These are phyloP conservation scores for Neoscelio sp. DNA, from an alignment of 2,888 invertebrate species.

Conservation along the genomic window DNA sequence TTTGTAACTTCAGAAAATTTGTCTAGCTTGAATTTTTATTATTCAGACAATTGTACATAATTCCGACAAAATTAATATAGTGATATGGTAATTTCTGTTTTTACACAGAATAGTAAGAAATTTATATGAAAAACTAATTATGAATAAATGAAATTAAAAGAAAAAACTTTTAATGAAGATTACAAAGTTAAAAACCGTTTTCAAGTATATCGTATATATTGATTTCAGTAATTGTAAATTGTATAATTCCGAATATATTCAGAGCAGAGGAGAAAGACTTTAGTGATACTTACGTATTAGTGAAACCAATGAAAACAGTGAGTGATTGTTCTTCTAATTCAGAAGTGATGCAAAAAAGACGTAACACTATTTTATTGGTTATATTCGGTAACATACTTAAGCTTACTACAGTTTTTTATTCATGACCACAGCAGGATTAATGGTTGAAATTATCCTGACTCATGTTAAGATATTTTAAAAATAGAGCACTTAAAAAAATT, in stretches of 20 bases:
- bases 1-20: too few species aligned
- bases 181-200: too few species aligned
- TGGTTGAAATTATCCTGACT: conserved; percentile 1
- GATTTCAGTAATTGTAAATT: too few species aligned
- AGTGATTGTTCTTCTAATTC: conserved; percentile 36
- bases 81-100: too few species aligned
- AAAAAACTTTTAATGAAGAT: not conserved
- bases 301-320: conserved; percentile 27
- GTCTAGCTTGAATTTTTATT: too few species aligned
- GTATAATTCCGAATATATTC: too few species aligned
- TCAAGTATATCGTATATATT: too few species aligned
- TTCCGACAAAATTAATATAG: too few species aligned
- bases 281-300: conserved; percentile 13
- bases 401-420: conserved; percentile 26
- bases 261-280: conserved; percentile 4
- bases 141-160: too few species aligned
- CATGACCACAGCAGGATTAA: conserved; percentile 7
- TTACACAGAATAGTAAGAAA: too few species aligned
- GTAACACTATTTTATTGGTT: conserved; percentile 17
- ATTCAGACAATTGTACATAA: too few species aligned
- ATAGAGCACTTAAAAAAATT: not conserved
- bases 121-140: too few species aligned
- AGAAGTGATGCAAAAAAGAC: conserved; percentile 17
- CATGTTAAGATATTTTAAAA: not conserved
- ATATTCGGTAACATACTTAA: conserved; percentile 21